Base-by-base conservation (phyloP, 2,113 vertebrate genomes). In the Strigops habroptila region DNA sequence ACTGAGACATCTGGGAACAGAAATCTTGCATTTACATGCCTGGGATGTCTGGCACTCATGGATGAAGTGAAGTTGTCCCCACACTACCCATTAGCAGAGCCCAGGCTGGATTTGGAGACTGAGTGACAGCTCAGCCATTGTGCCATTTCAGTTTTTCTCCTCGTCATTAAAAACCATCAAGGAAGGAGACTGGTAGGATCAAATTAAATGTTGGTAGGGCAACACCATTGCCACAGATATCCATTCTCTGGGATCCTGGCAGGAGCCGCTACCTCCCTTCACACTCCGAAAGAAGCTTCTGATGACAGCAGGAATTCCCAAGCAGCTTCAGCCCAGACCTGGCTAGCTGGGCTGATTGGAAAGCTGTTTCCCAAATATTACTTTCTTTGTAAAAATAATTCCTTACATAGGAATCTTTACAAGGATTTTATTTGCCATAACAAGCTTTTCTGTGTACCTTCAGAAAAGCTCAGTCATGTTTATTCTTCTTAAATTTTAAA, bases 341-440 rank as follows among this genome's bases (percentile, higher is more conserved):
- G 2, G 9, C 31, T 60, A 43, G 5, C 16, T 46, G n/a, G 37
- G 28, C 23, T 3, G 1, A 13, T 12, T 43, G 53, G 8, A 49
- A 80, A 25, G 5, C 9, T 59, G 23, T 83, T 86, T 79, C 55
- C 19, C 25, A 82, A 65, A 41, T 5, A 14, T 11, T 18, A 87
- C 2, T 18, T 79, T 78, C 15, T 53, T 88, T 76, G 8, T 28
- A 55, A 70, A 83, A 92, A 33, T 51, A 6, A 82, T 79, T 87
- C 16, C n/a, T 84, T 82, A 92, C 18, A 5, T 51, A 73, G n/a
- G 71, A 82, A 84, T 86, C 52, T 52, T 62, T 28, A 30, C 44
- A 67, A 92, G 75, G 52, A 79, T 90, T 94, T 86, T 18, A 82
- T 92, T 86, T 94, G 21, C 64, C 80, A 25, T 71, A 90, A 79